phyloP scores from a whole-genome alignment of 2,113 vertebrate species.

The Anhinga anhinga region DNA sequence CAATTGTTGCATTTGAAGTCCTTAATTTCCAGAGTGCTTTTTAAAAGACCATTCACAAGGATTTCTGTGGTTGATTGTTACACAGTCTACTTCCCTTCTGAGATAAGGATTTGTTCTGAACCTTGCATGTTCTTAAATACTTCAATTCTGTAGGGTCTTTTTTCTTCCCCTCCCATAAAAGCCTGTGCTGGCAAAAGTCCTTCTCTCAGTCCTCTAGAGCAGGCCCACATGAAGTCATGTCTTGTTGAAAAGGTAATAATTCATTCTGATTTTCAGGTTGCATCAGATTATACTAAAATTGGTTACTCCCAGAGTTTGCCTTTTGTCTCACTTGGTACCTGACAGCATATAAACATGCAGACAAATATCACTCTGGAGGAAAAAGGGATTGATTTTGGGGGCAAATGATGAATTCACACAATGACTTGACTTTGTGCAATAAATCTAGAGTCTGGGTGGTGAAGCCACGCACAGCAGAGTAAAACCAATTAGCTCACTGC shows the following conservation, averaged over 20 bases:
- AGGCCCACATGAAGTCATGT: not conserved
- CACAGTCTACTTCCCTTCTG: not conserved
- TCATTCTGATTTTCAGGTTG: conserved; percentile 3
- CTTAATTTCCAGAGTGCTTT: conserved; percentile 4
- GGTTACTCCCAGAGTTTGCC: not conserved
- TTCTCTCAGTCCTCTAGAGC: not conserved
- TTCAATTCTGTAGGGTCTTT: not conserved
- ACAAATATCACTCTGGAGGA: not conserved
- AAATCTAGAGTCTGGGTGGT: not conserved
- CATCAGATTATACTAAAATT: not conserved
- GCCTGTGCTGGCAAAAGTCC: not conserved
- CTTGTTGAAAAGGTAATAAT: not conserved
- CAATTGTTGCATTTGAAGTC: conserved; percentile 11
- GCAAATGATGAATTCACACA: not conserved
- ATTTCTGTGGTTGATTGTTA: conserved; percentile 20
- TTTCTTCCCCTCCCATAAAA: not conserved
- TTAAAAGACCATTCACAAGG: not conserved
- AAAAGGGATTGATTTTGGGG: not conserved
- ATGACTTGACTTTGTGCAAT: not conserved
- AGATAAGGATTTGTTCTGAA: not conserved
- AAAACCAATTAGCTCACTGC: conserved; percentile 41
- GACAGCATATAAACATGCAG: not conserved
- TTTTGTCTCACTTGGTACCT: not conserved
- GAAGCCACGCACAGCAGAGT: not conserved
- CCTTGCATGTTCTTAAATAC: not conserved